Percentiles rank a stretch among this genome's conserved stretches.
These are phyloP conservation scores for Halichoerus grypus DNA, from an alignment of 2,113 vertebrate species.

Conservation along the genomic window DNA sequence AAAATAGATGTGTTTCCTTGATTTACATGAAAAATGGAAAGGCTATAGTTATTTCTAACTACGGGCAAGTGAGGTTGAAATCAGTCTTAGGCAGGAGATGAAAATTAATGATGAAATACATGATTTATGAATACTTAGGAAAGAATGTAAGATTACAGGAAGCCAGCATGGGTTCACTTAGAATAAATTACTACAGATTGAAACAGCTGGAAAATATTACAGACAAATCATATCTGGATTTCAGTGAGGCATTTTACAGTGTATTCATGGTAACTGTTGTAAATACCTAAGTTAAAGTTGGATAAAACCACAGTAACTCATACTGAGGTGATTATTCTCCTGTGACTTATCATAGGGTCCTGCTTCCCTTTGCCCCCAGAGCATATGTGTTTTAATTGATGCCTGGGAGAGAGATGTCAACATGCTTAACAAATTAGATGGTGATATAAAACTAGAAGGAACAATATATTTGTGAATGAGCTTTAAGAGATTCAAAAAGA, in stretches of 20 bases:
- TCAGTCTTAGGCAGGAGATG: not conserved
- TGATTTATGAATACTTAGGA: not conserved
- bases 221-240: not conserved
- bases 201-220: not conserved
- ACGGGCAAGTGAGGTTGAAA: not conserved
- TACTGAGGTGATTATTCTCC: not conserved
- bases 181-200: slow-evolving; percentile 22
- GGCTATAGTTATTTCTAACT: not conserved
- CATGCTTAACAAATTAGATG: not conserved
- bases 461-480: not conserved
- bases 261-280: not conserved
- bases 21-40: not conserved
- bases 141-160: not conserved
- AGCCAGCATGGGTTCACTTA: slow-evolving; percentile 27
- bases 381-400: not conserved
- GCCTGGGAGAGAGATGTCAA: not conserved
- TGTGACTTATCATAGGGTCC: not conserved
- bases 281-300: not conserved
- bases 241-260: not conserved
- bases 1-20: not conserved
- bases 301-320: not conserved
- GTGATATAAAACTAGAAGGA: not conserved
- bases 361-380: not conserved
- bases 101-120: slow-evolving; percentile 24
- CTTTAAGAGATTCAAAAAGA: not conserved